Base-by-base conservation (phyloP, 2,888 invertebrate species). In the Polydrusus cervinus region DNA sequence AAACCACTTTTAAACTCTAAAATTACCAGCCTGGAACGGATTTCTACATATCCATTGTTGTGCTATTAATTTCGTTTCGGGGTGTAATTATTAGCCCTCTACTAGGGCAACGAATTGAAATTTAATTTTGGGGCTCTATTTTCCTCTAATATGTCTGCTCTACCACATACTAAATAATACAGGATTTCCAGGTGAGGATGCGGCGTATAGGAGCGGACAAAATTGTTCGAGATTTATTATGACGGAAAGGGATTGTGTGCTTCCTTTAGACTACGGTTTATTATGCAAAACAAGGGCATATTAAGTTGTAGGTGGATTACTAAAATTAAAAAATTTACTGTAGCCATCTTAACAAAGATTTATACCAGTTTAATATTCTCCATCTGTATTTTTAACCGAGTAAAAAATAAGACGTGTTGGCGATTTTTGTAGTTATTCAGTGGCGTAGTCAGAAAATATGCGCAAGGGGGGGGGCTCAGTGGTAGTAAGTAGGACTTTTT, bases 21-120 rank as follows among this genome's bases (percentile, higher is more conserved):
- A 71, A 65, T 57, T 55, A 9, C 34, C 30, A 45, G 25, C 38
- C 71, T 68, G 72, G 77, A 78, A 82, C 80, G 80, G 81, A 80
- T 80, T 81, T 82, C 81, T 78, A 80, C 80, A 80, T 80, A 78
- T 80, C 82, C 78, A 81, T 82, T 83, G 81, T 82, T 80, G 80
- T 79, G 81, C 83, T 81, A 83, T 83, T 83, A 83, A 83, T 83
- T 81, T 79, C 78, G 78, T 57, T 73, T 78, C 34, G 16, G 65
- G 62, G 70, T 72, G 80, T 81, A 81, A 82, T 83, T 81, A 81
- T 82, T 81, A 81, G 81, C 81, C 80, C 80, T 78, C 77, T 68
- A 78, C 77, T 78, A 77, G 79, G 69, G 76, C 65, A 69, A 74
- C 73, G 75, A 78, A 79, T 77, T 79, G 72, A 78, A 80, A 80